A percentile compares a stretch with the other conserved stretches of the same genome.
Conservation (phyloP, 2,888 invertebrate genomes). For the Ectemnius continuus region DNA sequence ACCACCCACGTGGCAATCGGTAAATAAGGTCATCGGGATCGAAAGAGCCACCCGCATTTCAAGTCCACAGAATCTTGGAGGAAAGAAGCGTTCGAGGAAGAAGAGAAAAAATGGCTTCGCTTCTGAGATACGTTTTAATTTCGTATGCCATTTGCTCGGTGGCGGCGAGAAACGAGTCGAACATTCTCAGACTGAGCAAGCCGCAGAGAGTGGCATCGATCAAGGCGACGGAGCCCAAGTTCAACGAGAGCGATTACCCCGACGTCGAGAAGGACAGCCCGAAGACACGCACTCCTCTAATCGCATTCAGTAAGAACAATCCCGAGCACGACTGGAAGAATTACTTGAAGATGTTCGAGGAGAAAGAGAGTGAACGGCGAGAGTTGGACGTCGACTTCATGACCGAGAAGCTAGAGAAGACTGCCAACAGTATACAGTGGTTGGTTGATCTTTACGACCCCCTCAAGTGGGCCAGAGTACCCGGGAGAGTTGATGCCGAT, state of each 20-base stretch:
- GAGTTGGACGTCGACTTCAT: conserved; percentile 73
- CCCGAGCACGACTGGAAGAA: conserved; percentile 75
- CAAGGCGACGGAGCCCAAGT: conserved; percentile 20
- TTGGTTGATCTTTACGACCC: conserved; percentile 84
- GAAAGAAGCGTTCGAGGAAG: conserved; percentile 9
- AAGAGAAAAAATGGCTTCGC: conserved; percentile 21
- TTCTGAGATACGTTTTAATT: not conserved
- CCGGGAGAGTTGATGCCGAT: conserved; percentile 79
- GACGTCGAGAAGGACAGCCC: conserved; percentile 27
- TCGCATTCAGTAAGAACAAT: conserved; percentile 71
- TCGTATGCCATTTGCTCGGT: conserved; percentile 13
- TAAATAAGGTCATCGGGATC: not conserved
- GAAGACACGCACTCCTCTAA: conserved; percentile 45
- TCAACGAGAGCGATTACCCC: conserved; percentile 48
- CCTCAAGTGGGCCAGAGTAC: conserved; percentile 80
- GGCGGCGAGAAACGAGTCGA: conserved; percentile 58
- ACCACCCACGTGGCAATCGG: not conserved
- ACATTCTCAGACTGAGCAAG: conserved; percentile 65
- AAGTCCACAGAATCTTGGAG: not conserved
- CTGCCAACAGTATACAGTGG: conserved; percentile 81
- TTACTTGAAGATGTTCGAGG: conserved; percentile 61
- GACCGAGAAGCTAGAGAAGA: conserved; percentile 68
- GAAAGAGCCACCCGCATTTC: not conserved
- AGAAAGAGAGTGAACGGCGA: conserved; percentile 51
- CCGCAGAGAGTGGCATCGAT: conserved; percentile 36